phyloP scores from a whole-genome alignment of 2,888 invertebrate genomes.

The Spodoptera littoralis region DNA sequence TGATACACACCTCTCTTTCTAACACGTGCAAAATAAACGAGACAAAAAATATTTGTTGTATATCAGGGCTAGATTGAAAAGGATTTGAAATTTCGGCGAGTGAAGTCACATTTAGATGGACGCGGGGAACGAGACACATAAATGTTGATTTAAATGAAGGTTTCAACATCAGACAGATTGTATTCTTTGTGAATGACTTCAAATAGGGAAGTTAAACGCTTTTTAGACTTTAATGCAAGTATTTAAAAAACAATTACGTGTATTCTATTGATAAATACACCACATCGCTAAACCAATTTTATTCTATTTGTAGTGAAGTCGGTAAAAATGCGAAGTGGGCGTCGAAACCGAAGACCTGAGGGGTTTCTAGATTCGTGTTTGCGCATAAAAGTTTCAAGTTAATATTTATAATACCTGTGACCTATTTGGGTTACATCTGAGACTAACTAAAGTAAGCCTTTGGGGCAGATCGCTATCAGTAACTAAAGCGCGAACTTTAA shows the following conservation, averaged over 20 bases:
- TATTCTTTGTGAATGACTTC: slow-evolving; percentile 30
- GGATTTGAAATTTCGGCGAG: slow-evolving; percentile 66
- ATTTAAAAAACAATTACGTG: too few relatives aligned
- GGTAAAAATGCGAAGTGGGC: not conserved
- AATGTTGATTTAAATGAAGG: slow-evolving; percentile 55
- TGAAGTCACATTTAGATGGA: slow-evolving; percentile 53
- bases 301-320: too few relatives aligned
- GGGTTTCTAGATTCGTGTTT: slow-evolving; percentile 23
- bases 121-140: slow-evolving; percentile 49
- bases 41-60: slow-evolving; percentile 61
- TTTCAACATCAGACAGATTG: slow-evolving; percentile 24
- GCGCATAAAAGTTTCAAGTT: slow-evolving; percentile 29
- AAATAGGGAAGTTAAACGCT: not conserved
- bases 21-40: slow-evolving; percentile 48
- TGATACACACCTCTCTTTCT: slow-evolving; percentile 60
- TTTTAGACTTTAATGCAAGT: not conserved
- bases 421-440: slow-evolving; percentile 19
- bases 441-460: slow-evolving; percentile 24
- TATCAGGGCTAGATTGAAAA: slow-evolving; percentile 69
- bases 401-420: slow-evolving; percentile 32
- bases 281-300: too few relatives aligned
- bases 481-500: slow-evolving; percentile 29
- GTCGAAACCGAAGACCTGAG: slow-evolving; percentile 29
- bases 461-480: slow-evolving; percentile 48
- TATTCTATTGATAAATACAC: too few relatives aligned